phyloP scores from a whole-genome alignment of 2,888 invertebrate species.

The Branchinecta sandiegonensis region DNA sequence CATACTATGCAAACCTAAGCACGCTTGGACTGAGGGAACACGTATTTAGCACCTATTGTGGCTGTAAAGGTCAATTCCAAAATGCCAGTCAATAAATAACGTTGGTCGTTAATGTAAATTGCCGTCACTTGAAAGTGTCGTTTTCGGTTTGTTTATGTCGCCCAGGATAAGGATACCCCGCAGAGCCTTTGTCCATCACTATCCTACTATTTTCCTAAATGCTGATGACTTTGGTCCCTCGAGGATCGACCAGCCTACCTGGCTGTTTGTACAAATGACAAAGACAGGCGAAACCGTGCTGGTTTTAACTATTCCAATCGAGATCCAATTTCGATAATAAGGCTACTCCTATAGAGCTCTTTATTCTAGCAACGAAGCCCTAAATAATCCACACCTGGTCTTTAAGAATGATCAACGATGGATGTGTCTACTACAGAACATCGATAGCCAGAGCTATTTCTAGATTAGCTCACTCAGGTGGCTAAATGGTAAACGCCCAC shows the following conservation, averaged over 20 bases:
- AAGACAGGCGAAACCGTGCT: not conserved
- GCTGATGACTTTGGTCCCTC: not conserved
- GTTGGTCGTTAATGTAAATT: conserved; percentile 11
- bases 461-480: no score
- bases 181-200: conserved; percentile 2
- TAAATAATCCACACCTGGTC: not conserved
- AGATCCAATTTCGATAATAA: conserved; percentile 14
- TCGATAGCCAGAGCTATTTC: no score
- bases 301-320: not conserved
- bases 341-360: not conserved
- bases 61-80: conserved; percentile 13
- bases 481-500: no score
- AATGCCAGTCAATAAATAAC: conserved; percentile 3
- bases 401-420: not conserved
- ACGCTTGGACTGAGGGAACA: not conserved
- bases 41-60: conserved; percentile 15
- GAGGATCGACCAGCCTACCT: not conserved
- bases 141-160: conserved; percentile 15
- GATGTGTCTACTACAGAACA: no score
- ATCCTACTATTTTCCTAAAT: not conserved
- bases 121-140: conserved; percentile 15
- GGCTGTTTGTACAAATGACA: not conserved
- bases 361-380: not conserved
- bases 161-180: not conserved
- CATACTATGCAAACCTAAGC: conserved; percentile 5